Conservation (phyloP, 37 sponge, comb jelly and placozoan genomes). For the Beroe forskalii region DNA sequence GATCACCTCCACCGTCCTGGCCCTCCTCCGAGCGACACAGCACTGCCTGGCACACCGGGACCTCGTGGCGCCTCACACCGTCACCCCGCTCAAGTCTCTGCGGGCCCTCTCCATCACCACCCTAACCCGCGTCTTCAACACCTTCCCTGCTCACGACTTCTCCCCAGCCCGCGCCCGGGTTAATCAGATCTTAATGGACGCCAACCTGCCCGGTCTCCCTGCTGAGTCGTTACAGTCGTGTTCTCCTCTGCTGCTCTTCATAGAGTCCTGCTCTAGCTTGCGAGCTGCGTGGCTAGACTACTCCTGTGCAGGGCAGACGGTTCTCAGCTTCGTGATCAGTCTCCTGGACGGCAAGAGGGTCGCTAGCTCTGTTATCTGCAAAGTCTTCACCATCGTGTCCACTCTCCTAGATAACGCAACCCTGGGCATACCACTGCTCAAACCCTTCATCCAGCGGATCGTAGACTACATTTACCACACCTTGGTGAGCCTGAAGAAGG, state of each 20-base stretch:
- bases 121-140: constrained; percentile 4
- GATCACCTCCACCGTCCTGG: neutral
- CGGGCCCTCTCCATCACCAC: constrained; percentile 48
- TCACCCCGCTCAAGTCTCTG: constrained; percentile 55
- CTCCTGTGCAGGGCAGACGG: neutral
- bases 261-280: constrained; percentile 18
- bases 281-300: constrained; percentile 18
- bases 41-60: constrained; percentile 31
- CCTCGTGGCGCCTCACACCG: constrained; percentile 13
- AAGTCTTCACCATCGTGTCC: constrained; percentile 36
- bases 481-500: constrained; percentile 24
- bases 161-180: neutral
- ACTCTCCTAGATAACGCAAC: neutral
- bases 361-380: neutral
- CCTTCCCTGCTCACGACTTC: constrained; percentile 39
- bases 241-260: constrained; percentile 29
- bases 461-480: constrained; percentile 11
- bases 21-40: neutral
- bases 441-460: neutral
- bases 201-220: neutral
- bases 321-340: neutral
- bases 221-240: constrained; percentile 36
- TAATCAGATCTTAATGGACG: constrained; percentile 6
- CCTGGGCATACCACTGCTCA: neutral
- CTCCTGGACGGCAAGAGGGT: constrained; percentile 31